Percentiles rank a stretch among this genome's conserved stretches.
Conservation (phyloP, 1,140 invertebrate genomes). For the Mercenaria mercenaria region DNA sequence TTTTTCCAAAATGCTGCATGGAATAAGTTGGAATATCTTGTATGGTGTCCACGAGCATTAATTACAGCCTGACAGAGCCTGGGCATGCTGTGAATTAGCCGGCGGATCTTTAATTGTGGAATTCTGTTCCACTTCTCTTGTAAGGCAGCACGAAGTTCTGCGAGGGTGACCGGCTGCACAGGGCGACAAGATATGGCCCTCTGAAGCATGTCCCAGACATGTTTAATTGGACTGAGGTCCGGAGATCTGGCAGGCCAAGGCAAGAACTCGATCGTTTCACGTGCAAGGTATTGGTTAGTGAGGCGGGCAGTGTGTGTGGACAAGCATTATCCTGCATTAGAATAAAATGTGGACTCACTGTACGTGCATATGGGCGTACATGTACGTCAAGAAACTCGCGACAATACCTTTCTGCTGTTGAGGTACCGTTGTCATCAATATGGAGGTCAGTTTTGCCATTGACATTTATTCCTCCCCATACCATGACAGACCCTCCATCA, state of each 20-base stretch:
- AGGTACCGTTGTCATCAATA: background rate
- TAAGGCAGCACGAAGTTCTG: background rate
- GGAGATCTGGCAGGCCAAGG: background rate
- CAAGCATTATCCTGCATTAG: constrained; percentile 20
- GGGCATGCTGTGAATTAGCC: no score
- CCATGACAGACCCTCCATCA: no score
- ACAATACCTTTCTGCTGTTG: constrained; percentile 32
- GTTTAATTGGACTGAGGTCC: background rate
- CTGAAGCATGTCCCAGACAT: background rate
- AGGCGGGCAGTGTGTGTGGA: background rate
- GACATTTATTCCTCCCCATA: background rate
- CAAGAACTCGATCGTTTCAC: background rate
- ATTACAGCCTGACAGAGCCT: constrained; percentile 14
- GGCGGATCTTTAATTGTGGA: constrained; percentile 2
- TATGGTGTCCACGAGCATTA: constrained; percentile 21
- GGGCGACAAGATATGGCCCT: background rate
- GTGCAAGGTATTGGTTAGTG: background rate
- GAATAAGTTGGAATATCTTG: constrained; percentile 1
- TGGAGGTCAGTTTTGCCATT: background rate
- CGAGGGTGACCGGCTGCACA: background rate
- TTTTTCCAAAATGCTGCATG: constrained; percentile 7
- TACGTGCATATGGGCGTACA: constrained; percentile 26
- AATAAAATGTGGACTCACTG: constrained; percentile 26
- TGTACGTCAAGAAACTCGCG: constrained; percentile 3
- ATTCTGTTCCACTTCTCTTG: constrained; percentile 16